These are phyloP conservation scores for Lacerta viridis DNA, from an alignment of 2,797 vertebrate genomes.

Conservation along the genomic window DNA sequence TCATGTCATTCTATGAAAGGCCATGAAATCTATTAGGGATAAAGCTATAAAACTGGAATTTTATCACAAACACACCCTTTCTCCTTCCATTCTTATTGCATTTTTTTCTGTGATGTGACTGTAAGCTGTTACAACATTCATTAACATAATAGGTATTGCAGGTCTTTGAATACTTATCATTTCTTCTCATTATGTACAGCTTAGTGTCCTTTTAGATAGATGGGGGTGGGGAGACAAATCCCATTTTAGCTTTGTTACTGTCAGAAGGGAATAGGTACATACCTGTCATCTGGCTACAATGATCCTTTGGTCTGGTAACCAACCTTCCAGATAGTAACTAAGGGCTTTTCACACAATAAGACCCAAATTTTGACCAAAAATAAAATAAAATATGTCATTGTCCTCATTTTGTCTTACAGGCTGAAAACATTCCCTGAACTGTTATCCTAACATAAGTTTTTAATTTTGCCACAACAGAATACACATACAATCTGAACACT, in stretches of 20 bases:
- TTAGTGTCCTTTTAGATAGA: neutral
- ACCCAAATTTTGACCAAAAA: neutral
- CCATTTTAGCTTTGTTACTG: neutral
- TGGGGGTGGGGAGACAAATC: neutral
- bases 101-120: neutral
- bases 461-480: too few relatives aligned
- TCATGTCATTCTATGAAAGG: neutral
- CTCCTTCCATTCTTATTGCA: neutral
- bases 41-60: neutral
- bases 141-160: neutral
- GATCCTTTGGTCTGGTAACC: neutral
- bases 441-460: neutral
- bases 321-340: neutral
- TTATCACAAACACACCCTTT: neutral
- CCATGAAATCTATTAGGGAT: neutral
- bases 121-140: neutral
- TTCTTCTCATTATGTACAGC: neutral
- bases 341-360: neutral
- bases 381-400: neutral
- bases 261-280: conserved; percentile 12
- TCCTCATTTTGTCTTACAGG: neutral
- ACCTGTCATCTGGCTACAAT: conserved; percentile 3
- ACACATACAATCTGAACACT: neutral
- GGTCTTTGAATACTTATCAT: neutral
- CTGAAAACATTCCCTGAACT: neutral